Conservation (phyloP, 2,113 vertebrate species). For the Dipodomys stephensi region DNA sequence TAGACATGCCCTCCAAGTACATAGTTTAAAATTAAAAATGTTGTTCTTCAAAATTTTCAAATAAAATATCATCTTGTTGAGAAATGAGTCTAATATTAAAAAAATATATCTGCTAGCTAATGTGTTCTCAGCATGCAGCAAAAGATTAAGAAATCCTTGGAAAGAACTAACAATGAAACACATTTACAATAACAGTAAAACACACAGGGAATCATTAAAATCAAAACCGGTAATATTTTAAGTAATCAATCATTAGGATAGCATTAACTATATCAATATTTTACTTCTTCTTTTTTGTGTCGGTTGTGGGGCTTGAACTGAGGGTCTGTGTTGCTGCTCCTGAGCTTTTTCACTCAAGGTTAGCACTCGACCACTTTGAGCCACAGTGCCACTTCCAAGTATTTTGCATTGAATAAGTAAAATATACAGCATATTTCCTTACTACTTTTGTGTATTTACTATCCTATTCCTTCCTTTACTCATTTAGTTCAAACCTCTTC, state of each 20-base stretch:
- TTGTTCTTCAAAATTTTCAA: background rate
- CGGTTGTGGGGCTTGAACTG: no score
- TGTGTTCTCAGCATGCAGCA: background rate
- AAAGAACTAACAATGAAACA: conserved; percentile 13
- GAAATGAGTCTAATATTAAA: background rate
- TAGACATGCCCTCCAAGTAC: background rate
- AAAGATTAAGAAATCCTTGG: background rate
- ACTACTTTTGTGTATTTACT: no score
- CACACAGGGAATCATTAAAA: background rate
- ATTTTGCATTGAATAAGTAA: no score
- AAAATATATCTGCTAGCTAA: background rate
- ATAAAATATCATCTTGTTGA: background rate
- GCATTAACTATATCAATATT: background rate
- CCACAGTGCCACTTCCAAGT: no score
- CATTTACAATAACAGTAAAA: background rate
- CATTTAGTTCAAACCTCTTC: no score
- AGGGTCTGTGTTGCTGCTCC: no score
- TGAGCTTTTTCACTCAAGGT: no score
- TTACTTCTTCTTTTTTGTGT: no score
- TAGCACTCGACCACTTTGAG: no score
- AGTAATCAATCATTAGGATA: background rate
- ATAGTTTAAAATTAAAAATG: conserved; percentile 1
- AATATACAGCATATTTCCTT: no score
- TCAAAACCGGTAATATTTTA: background rate
- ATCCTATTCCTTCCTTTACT: no score